Base-by-base conservation (phyloP, 1,140 invertebrate genomes). In the Notospermus geniculatus region DNA sequence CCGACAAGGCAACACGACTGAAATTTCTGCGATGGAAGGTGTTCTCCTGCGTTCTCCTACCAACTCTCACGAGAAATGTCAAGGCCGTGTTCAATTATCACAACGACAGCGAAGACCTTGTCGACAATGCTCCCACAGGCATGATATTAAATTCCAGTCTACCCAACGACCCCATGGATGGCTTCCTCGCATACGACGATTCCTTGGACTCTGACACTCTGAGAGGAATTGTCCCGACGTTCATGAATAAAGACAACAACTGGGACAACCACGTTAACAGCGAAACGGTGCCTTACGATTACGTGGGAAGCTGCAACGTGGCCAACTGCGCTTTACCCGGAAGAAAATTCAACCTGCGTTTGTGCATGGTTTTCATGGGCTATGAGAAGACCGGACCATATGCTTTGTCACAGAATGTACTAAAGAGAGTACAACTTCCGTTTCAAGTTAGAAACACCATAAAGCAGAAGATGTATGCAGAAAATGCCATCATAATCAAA, bases 321-420 rank as follows among this genome's bases (percentile, higher is more conserved):
- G 4, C 46, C n/a, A n/a, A 5, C 5, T 50, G 46, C 25, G n/a
- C 46, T 50, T 5, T n/a, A 7, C 46, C 46, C n/a, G 46, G 46
- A n/a, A 19, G 46, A n/a, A 50, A 50, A 27, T 50, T 50, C 5
- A 50, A 50, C n/a, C 46, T 50, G 46, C 46, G 46, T 7, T 50
- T 50, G 46, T 50, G 46, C n/a, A 50, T 50, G 46, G 46, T 50
- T 50, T 50, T 50, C 46, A 50, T 50, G 46, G 46, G 46, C 46
- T 50, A 50, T n/a, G 46, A 50, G n/a, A 50, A 50, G 46, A 50
- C 46, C 25, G 46, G 46, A 5, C 46, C 46, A 9, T 50, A 7
- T 50, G 46, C 46, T 23, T 27, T 50, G 46, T 7, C 46, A 4
- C 46, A 50, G 25, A 50, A 7, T 5, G 46, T 50, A 9, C n/a